These are phyloP conservation scores for Acrocera orbiculus DNA, from an alignment of 2,888 invertebrate species.

Conservation along the genomic window DNA sequence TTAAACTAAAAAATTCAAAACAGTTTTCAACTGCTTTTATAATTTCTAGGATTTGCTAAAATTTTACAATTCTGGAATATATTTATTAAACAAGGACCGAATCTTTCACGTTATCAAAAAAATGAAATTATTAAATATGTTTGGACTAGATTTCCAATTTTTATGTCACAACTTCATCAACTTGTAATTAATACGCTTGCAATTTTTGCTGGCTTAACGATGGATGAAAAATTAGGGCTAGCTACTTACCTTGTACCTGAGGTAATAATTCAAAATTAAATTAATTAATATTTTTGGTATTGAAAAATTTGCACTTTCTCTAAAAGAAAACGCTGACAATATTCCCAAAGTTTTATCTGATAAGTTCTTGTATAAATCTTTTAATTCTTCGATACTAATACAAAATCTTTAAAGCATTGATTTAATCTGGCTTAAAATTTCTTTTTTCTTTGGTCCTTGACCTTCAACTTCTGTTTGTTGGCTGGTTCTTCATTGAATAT, in stretches of 20 bases:
- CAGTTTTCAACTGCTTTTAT: not conserved
- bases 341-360: no score
- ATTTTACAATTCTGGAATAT: constrained; percentile 44
- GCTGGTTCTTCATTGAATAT: no score
- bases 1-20: not conserved
- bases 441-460: no score
- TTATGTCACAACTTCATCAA: constrained; percentile 42
- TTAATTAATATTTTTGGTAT: constrained; percentile 1
- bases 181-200: constrained; percentile 40
- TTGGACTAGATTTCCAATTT: constrained; percentile 45
- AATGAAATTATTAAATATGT: constrained; percentile 49
- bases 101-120: constrained; percentile 42
- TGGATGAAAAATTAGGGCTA: constrained; percentile 40
- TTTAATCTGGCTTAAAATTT: no score
- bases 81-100: constrained; percentile 43
- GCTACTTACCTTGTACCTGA: constrained; percentile 49
- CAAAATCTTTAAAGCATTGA: no score
- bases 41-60: constrained; percentile 36
- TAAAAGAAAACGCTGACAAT: no score
- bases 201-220: constrained; percentile 39
- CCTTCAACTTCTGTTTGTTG: no score
- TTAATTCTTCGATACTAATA: no score
- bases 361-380: no score
- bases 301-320: no score
- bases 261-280: constrained; percentile 25